Base-by-base conservation (phyloP, 1,140 invertebrate genomes). In the Anastatus disparis region DNA sequence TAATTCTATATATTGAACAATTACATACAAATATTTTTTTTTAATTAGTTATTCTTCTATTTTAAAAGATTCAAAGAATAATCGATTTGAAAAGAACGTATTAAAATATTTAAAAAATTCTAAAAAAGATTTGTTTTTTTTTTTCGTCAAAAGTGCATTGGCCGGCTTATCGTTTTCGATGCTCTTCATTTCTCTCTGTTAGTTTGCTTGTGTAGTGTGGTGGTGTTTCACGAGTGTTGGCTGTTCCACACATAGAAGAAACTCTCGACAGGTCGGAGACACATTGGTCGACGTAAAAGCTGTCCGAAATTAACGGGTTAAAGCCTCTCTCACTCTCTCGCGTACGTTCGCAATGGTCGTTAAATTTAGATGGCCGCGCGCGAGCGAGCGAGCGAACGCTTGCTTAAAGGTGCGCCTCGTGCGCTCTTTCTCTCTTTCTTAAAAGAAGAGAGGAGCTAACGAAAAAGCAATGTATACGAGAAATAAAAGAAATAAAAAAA, bases 301-400 rank as follows among this genome's bases (percentile, higher is more conserved):
- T 77, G 75, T 75, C 76, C 76, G 75, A 79, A 78, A 79, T 78
- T 78, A 77, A 79, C 78, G 78, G 77, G 77, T 78, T 75, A 76
- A 75, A n/a, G n/a, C n/a, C n/a, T n/a, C n/a, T n/a, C n/a, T n/a
- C n/a, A n/a, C n/a, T n/a, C n/a, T 74, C 76, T 10, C 74, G 74
- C 73, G 74, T 76, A 78, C 77, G 77, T 76, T 67, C 77, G 74
- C 72, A 73, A 73, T 68, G 74, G 74, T 75, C 77, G 79, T 79
- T 79, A 80, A 80, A 79, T 79, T 80, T 80, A 77, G 77, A 78
- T 76, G 74, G 76, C 75, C 72, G 73, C 70, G 74, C 75, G 75
- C n/a, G n/a, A n/a, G n/a, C n/a, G n/a, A n/a, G n/a, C n/a, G n/a
- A n/a, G n/a, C n/a, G n/a, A n/a, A n/a, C n/a, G n/a, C n/a, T n/a